phyloP scores from a whole-genome alignment of 2,113 vertebrate species.

The Osmerus mordax region DNA sequence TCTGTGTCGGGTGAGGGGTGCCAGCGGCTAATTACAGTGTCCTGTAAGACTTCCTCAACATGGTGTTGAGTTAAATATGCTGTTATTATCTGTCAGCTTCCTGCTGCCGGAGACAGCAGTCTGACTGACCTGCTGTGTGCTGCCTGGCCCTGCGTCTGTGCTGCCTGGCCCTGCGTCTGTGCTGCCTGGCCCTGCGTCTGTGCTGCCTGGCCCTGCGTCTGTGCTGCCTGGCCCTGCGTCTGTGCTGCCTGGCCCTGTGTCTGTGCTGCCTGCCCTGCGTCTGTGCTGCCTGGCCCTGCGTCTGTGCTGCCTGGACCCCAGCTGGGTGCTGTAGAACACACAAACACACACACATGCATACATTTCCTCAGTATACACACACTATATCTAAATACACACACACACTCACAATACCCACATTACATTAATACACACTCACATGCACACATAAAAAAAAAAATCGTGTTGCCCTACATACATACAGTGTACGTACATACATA shows the following conservation, averaged over 20 bases:
- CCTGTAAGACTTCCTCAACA: constrained; percentile 37
- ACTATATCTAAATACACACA: no score
- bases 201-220: no score
- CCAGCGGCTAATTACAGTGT: no score
- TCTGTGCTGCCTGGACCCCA: no score
- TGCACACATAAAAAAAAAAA: neutral
- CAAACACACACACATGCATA: neutral
- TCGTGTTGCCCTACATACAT: no score
- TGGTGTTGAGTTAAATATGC: constrained; percentile 49
- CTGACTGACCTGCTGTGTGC: no score
- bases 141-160: constrained; percentile 48
- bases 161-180: constrained; percentile 53
- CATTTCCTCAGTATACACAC: neutral
- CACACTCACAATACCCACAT: neutral
- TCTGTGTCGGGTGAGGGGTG: constrained; percentile 25
- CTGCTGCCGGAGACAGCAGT: no score
- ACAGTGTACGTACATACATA: no score
- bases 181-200: constrained; percentile 55
- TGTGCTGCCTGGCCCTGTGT: no score
- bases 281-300: no score
- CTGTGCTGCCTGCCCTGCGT: no score
- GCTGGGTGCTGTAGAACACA: neutral
- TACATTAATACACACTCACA: neutral
- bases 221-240: no score
- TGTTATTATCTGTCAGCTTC: constrained; percentile 52